Conservation (phyloP, 2,888 invertebrate species). For the Heliconius erato region DNA sequence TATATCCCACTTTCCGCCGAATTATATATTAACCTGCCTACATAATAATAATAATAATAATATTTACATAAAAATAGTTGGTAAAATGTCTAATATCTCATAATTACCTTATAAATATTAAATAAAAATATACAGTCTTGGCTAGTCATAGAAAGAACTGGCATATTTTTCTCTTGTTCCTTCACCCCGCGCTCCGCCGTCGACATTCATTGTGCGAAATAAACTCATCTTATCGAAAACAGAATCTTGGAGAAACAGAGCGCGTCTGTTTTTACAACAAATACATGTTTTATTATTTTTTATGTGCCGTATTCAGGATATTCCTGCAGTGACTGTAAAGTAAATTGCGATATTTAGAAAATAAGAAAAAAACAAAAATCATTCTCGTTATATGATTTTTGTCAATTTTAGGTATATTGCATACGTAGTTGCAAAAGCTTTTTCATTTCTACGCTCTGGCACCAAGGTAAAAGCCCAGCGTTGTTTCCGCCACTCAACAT, state of each 20-base stretch:
- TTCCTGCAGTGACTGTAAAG: background rate
- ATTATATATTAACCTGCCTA: no score
- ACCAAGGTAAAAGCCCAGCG: no score
- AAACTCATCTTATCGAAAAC: constrained; percentile 47
- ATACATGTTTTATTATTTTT: constrained; percentile 28
- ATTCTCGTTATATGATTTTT: background rate
- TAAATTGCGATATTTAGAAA: background rate
- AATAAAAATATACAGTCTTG: constrained; percentile 30
- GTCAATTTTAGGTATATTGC: background rate
- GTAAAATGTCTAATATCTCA: no score
- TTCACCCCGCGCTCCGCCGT: constrained; percentile 30
- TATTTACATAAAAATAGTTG: no score
- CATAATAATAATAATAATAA: no score
- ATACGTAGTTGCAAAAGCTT: no score
- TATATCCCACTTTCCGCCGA: no score
- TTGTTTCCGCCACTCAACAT: no score
- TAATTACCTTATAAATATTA: constrained; percentile 11
- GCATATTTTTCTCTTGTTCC: constrained; percentile 35
- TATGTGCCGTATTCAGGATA: background rate
- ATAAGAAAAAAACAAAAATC: background rate
- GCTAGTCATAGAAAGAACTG: constrained; percentile 23
- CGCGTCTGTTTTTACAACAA: constrained; percentile 23
- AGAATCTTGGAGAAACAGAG: constrained; percentile 39
- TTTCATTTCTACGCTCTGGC: no score
- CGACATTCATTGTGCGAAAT: constrained; percentile 48